Evolutionary conservation across 2,888 invertebrate genomes (phyloP).

Genomic region (Drosophila paranaensis): DNA sequence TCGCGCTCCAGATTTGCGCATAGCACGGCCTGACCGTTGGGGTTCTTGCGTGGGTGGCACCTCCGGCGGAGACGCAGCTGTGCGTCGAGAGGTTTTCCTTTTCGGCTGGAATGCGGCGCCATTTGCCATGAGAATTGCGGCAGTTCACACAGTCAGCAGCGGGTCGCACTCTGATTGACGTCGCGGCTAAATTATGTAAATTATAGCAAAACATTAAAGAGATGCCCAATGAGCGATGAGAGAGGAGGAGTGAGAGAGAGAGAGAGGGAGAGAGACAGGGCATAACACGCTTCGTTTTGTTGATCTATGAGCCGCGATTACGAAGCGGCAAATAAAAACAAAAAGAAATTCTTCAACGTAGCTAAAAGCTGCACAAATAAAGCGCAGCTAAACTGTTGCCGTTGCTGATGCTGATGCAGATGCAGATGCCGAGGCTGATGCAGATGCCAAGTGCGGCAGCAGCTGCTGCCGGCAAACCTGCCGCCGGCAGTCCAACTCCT

Average conservation of each 20-base stretch:
- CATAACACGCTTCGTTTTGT: conserved; percentile 57
- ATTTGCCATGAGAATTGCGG: conserved; percentile 54
- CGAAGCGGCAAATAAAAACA: conserved; percentile 52
- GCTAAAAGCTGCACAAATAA: conserved; percentile 74
- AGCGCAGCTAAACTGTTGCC: conserved; percentile 56
- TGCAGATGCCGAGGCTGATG: background rate
- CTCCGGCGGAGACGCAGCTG: conserved; percentile 23
- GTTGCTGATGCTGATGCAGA: conserved; percentile 5
- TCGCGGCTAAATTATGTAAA: conserved; percentile 59
- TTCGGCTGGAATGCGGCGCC: conserved; percentile 49
- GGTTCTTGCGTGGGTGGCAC: conserved; percentile 23
- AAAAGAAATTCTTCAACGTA: conserved; percentile 44
- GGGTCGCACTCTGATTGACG: conserved; percentile 48
- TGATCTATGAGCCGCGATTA: conserved; percentile 77
- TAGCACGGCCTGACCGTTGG: conserved; percentile 13
- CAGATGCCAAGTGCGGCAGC: conserved; percentile 63
- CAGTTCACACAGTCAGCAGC: conserved; percentile 52
- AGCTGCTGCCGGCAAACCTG: conserved; percentile 14
- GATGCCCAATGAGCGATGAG: background rate
- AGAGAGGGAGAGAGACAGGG: background rate
- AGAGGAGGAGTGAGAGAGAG: conserved; percentile 8
- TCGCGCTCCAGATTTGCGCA: conserved; percentile 40
- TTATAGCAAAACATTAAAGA: conserved; percentile 36
- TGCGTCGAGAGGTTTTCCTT: conserved; percentile 31
- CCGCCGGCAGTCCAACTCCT: conserved; percentile 48